Evolutionary conservation across 1,140 invertebrate genomes (phyloP), one percentile per base, ranked within the genome.

Genomic region (Drosophila paulistorum): DNA sequence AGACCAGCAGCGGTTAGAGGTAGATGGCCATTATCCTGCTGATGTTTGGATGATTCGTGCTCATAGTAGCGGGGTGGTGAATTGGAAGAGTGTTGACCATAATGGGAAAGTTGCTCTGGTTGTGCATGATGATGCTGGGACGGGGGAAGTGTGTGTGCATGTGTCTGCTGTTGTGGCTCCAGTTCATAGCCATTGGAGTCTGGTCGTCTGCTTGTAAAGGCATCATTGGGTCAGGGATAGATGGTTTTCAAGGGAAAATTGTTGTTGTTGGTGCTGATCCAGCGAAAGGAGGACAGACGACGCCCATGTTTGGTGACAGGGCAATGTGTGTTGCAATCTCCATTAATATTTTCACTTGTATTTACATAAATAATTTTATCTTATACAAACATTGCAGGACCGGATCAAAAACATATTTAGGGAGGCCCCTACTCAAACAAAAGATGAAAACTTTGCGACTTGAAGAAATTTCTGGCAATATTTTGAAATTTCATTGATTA

Each of bases 301-400:
- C 75, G 83, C 80, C 77, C 82, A 79, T 76, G 62, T 72, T 74
- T 68, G 68, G 17, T 23, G 9, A 23, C 17, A 51, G 17, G 37
- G 37, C 37, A 23, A 3, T 23, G 45, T 51, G 17, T 51, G 45
- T 51, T 23, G 75, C 72, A 75, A 68, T 78, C 58, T 64, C 78
- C 83, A 87, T 87, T 87, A 87, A 70, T 77, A 80, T 87, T 85
- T 86, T 37, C 74, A 77, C 75, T 76, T 69, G 51, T 76, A 75
- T 76, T 76, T 77, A 76, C 70, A 60, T 76, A 80, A 84, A 87
- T 83, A 87, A 87, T 69, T 58, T 42, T 20, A 23, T 51, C 45
- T 51, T 20, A 51, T 23, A 51, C 7, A 23, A 51, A 51, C 17
- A 1, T 23, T 17, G 9, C 45, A 51, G 45, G 45, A 5, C 5